phyloP scores from a whole-genome alignment of 2,797 vertebrate genomes.

The Sciurus carolinensis region DNA sequence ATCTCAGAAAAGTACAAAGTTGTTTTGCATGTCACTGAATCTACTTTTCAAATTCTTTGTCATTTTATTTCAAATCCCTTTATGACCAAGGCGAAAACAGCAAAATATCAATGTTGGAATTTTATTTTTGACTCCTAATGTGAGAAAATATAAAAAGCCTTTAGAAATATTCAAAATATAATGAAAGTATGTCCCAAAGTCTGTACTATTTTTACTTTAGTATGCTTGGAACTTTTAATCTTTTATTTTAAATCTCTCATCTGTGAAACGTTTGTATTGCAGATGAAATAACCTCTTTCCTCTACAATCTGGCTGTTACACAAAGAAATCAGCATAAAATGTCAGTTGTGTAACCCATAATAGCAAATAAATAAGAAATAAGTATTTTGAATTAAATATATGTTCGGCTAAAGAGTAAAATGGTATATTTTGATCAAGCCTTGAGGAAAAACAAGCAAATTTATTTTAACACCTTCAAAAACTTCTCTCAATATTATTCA shows the following conservation, averaged over 20 bases:
- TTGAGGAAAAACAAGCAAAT: constrained; percentile 18
- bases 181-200: neutral
- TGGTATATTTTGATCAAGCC: constrained; percentile 47
- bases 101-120: neutral
- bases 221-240: neutral
- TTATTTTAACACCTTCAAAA: constrained; percentile 46
- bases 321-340: neutral
- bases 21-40: neutral
- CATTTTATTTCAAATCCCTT: neutral
- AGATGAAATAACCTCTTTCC: neutral
- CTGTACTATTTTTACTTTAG: neutral
- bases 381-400: constrained; percentile 61
- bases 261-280: neutral
- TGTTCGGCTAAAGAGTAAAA: constrained; percentile 58
- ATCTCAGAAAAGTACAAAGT: neutral
- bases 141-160: neutral
- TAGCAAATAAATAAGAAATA: neutral
- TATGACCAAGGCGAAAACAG: neutral
- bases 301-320: neutral
- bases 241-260: constrained; percentile 45
- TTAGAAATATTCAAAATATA: neutral
- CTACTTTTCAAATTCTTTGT: neutral
- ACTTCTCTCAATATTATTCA: constrained; percentile 15
- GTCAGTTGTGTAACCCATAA: constrained; percentile 24
- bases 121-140: neutral